Percentiles rank a stretch among this genome's conserved stretches.
Conservation (phyloP, 2,797 vertebrate species). For the Acanthopagrus latus region DNA sequence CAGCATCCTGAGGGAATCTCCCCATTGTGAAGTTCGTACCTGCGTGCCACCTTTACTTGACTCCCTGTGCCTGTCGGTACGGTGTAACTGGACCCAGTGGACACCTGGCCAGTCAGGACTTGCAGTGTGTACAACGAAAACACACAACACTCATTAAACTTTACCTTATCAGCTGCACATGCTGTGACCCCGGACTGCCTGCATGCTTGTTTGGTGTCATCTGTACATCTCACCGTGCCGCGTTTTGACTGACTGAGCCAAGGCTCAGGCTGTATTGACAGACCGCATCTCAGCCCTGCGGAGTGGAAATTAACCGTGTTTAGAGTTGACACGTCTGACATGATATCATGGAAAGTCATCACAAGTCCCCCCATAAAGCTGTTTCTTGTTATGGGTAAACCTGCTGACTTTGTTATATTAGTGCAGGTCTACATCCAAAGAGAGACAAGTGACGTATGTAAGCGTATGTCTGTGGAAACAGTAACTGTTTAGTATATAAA, state of each 20-base stretch:
- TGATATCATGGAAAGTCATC: slow-evolving; percentile 54
- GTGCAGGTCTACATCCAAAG: slow-evolving; percentile 5
- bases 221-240: neutral
- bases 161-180: slow-evolving; percentile 26
- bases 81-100: slow-evolving; percentile 54
- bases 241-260: neutral
- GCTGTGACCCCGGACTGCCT: slow-evolving; percentile 19
- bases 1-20: slow-evolving; percentile 30
- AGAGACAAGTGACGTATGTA: slow-evolving; percentile 13
- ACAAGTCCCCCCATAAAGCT: slow-evolving; percentile 2
- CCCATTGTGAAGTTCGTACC: slow-evolving; percentile 15
- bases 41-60: slow-evolving; percentile 7
- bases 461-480: neutral
- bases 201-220: slow-evolving; percentile 12
- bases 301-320: slow-evolving; percentile 54
- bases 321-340: slow-evolving; percentile 50
- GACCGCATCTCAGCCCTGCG: neutral
- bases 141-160: slow-evolving; percentile 40
- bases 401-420: slow-evolving; percentile 14
- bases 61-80: neutral
- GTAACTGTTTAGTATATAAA: slow-evolving; percentile 36
- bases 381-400: slow-evolving; percentile 41
- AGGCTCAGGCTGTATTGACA: neutral
- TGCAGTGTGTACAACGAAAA: slow-evolving; percentile 41
- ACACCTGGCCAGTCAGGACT: slow-evolving; percentile 58